phyloP scores from a whole-genome alignment of 1,140 invertebrate species.

The Lepidurus packardi region DNA sequence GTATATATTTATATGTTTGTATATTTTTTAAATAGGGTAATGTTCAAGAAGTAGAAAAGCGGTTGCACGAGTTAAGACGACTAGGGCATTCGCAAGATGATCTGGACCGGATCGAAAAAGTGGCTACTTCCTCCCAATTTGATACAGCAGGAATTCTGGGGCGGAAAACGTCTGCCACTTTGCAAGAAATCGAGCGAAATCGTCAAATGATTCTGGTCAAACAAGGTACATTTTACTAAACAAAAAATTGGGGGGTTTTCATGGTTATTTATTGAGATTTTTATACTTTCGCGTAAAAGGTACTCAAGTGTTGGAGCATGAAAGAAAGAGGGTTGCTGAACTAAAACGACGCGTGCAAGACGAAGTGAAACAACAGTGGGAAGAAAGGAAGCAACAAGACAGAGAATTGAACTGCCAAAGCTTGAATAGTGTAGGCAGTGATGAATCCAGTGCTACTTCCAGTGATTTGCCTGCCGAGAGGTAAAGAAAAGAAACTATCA shows the following conservation, averaged over 20 bases:
- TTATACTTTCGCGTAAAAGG: constrained; percentile 49
- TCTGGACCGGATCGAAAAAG: constrained; percentile 76
- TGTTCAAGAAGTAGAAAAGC: constrained; percentile 39
- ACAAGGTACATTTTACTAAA: constrained; percentile 55
- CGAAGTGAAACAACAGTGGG: constrained; percentile 79
- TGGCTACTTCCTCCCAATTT: constrained; percentile 72
- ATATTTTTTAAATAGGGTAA: constrained; percentile 33
- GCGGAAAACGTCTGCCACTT: constrained; percentile 75
- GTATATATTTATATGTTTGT: not conserved
- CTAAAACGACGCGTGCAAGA: constrained; percentile 78
- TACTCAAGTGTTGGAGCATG: constrained; percentile 83
- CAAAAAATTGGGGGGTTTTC: not conserved
- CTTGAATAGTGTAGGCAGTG: constrained; percentile 62
- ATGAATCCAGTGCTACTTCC: constrained; percentile 56
- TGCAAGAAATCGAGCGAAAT: constrained; percentile 83
- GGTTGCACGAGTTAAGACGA: constrained; percentile 36
- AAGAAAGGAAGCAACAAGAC: constrained; percentile 50
- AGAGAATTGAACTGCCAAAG: constrained; percentile 61
- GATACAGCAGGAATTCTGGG: constrained; percentile 59
- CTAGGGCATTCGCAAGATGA: constrained; percentile 61
- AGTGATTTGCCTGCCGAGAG: constrained; percentile 60
- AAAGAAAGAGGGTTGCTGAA: constrained; percentile 75
- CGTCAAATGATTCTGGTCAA: constrained; percentile 77
- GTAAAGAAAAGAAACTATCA: constrained; percentile 44
- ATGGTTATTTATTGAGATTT: not conserved